Conservation (phyloP, 2,113 vertebrate species). For the Vicugna pacos region DNA sequence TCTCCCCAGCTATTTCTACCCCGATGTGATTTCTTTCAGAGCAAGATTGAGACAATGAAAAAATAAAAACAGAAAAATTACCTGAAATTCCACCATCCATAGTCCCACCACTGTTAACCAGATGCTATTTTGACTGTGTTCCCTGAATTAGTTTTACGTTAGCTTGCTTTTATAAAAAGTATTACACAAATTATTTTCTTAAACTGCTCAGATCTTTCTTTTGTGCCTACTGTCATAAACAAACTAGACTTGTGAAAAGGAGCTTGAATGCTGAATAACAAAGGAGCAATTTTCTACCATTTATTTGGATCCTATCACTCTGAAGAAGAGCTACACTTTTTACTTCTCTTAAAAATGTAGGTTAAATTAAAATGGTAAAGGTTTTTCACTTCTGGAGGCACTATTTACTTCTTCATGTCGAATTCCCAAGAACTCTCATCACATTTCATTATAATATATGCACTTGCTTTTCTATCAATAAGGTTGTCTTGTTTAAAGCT, state of each 20-base stretch:
- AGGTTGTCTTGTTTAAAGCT: not conserved
- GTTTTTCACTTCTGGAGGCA: not conserved
- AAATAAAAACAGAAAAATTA: not conserved
- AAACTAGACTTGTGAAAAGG: slow-evolving; percentile 15
- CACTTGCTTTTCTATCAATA: not conserved
- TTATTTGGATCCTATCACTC: not conserved
- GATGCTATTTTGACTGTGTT: not conserved
- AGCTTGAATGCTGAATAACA: not conserved
- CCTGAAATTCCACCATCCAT: not conserved
- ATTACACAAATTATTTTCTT: slow-evolving; percentile 9
- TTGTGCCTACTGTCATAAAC: not conserved
- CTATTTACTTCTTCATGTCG: not conserved
- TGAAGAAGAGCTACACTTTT: not conserved
- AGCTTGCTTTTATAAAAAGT: slow-evolving; percentile 39
- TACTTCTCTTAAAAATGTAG: slow-evolving; percentile 39
- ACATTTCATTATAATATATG: not conserved
- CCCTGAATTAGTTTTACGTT: not conserved
- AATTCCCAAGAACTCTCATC: not conserved
- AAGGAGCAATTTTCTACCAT: not conserved
- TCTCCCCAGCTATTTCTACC: not conserved
- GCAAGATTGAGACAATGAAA: not conserved
- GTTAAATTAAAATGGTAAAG: not conserved
- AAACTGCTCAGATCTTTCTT: not conserved
- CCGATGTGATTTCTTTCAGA: slow-evolving; percentile 30
- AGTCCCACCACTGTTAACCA: not conserved